Base-by-base conservation (phyloP, 2,797 vertebrate genomes). In the Hypotaenidia okinawae region DNA sequence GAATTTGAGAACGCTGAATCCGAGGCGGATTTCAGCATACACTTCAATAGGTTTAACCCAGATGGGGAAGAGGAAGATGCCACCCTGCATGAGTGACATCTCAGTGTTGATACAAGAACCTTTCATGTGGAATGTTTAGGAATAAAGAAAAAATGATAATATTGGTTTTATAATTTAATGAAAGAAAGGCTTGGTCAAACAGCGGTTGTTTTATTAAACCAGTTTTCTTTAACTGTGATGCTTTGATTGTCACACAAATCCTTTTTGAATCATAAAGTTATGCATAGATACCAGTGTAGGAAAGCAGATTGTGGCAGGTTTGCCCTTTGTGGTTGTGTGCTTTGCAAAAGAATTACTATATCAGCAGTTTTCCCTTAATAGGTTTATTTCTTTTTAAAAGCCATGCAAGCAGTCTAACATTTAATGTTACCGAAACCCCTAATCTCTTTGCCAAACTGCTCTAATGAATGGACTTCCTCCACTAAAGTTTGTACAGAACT, bases 61-160 rank as follows among this genome's bases (percentile, higher is more conserved):
- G 99, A 98, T 4, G 99, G 99, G 70, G 99, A 99, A 87, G 98
- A 98, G 92, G 99, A 99, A 96, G 98, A 98, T 91, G 96, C 98
- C 91, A 96, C 98, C 10, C 97, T 98, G 89, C 99, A 98, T 93
- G 99, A 99, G 96, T 99, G 98, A 99, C 89, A 64, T 94, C 88
- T 92, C 76, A 9, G 74, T 87, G 74, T 92, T 91, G 74, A 87
- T 75, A 92, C 63, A 69, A 91, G 82, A 90, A 80, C 32, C 63
- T 72, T 94, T 84, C 93, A 83, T 74, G 80, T 93, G 97, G 96
- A 97, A 97, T 96, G 95, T 97, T 95, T 96, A 96, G 95, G 93
- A 96, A 75, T 95, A 91, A 95, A 92, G 83, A 84, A 95, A 96
- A 94, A 97, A 85, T 73, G 89, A 35, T 54, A 84, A 84, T 94